A percentile compares a stretch with the other conserved stretches of the same genome.
Conservation (phyloP, 2,113 vertebrate species). For the Arothron firmamentum region DNA sequence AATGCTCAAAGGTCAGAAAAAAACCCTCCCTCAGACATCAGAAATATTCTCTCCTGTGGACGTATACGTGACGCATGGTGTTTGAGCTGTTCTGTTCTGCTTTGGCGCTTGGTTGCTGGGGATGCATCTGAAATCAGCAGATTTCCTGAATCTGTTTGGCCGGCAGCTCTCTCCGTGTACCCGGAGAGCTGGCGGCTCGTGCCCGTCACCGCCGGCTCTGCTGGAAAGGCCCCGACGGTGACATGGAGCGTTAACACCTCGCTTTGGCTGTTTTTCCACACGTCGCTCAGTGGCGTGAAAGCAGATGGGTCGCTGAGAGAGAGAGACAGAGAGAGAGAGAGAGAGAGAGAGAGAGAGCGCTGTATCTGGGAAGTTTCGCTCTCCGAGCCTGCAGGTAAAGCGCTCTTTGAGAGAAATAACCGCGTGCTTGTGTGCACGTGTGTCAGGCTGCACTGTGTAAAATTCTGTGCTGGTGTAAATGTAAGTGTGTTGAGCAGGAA, state of each 20-base stretch:
- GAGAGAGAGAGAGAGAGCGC: no score
- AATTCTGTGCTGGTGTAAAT: conserved; percentile 14
- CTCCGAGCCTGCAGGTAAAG: conserved; percentile 12
- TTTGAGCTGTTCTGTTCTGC: no score
- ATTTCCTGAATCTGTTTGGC: conserved; percentile 8
- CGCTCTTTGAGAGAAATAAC: conserved; percentile 12
- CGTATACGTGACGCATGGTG: no score
- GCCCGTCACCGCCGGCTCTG: conserved; percentile 32
- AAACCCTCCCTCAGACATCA: no score
- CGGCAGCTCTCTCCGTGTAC: conserved; percentile 35
- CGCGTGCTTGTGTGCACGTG: conserved; percentile 2
- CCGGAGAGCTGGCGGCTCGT: conserved; percentile 37
- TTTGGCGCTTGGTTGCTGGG: no score
- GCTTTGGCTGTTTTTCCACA: conserved; percentile 45
- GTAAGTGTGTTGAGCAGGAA: conserved; percentile 30
- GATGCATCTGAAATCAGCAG: no score
- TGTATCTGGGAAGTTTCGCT: conserved; percentile 16
- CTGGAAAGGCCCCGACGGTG: conserved; percentile 48
- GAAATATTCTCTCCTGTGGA: no score
- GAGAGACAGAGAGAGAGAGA: conserved; percentile 2
- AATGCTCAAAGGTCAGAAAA: background rate
- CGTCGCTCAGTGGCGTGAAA: conserved; percentile 57
- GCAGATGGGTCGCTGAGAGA: conserved; percentile 57
- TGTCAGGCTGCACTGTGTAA: background rate
- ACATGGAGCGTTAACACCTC: conserved; percentile 66